Conservation (phyloP, 2,888 invertebrate genomes). For the Cecidostiba fungosa region DNA sequence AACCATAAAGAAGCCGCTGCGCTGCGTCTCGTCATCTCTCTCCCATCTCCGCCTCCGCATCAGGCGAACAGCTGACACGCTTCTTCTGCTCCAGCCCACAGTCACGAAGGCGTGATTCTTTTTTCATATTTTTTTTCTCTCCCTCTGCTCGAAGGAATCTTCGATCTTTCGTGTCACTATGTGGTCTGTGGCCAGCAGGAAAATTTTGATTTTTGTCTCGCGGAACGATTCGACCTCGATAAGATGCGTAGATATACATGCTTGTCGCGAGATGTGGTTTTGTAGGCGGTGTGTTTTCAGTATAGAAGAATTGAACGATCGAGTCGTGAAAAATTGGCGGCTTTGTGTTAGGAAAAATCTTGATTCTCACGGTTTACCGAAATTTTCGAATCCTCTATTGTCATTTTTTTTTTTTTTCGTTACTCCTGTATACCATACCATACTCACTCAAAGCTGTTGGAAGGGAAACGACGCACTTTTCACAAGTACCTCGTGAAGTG, state of each 20-base stretch:
- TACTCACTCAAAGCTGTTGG: not conserved
- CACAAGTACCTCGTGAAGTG: not conserved
- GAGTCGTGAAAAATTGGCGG: not conserved
- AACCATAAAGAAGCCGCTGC: not conserved
- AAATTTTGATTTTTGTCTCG: not conserved
- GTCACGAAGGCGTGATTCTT: constrained; percentile 35
- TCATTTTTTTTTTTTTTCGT: not conserved
- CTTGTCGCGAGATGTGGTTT: not conserved
- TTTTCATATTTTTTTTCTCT: not conserved
- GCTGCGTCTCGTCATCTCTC: constrained; percentile 12
- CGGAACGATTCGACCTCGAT: constrained; percentile 1
- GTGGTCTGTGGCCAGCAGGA: not conserved
- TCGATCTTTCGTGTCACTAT: not conserved
- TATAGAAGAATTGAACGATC: not conserved
- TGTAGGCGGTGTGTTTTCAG: not conserved
- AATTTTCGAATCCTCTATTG: not conserved
- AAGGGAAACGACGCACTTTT: not conserved
- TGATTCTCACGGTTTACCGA: no score
- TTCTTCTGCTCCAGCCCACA: not conserved
- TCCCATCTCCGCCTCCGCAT: not conserved
- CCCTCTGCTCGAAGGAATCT: not conserved
- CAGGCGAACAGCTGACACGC: constrained; percentile 9
- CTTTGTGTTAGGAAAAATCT: not conserved
- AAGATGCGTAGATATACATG: not conserved
- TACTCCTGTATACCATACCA: no score